Conservation (phyloP, 2,113 vertebrate genomes). For the Rhynchomys soricoides region DNA sequence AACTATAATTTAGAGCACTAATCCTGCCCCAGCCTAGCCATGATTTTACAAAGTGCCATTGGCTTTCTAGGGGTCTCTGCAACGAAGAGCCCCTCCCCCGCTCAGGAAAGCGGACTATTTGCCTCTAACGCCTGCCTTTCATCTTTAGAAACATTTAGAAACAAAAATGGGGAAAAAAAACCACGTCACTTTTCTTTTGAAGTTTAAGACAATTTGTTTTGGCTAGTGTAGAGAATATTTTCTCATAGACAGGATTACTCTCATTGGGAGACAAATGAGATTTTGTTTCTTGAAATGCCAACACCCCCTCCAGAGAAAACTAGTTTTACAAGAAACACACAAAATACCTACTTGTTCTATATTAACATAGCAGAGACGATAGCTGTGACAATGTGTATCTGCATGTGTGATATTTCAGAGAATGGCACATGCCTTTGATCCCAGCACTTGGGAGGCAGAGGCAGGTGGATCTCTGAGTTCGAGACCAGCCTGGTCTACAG, state of each 20-base stretch:
- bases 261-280: constrained; percentile 21
- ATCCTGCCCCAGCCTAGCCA: not conserved
- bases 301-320: not conserved
- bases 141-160: constrained; percentile 62
- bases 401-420: not conserved
- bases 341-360: not conserved
- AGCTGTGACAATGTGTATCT: not conserved
- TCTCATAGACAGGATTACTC: constrained; percentile 39
- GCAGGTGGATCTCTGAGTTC: no score
- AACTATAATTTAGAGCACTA: not conserved
- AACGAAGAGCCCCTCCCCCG: not conserved
- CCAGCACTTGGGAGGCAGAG: no score
- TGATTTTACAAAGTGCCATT: not conserved
- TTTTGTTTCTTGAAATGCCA: constrained; percentile 50
- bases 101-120: constrained; percentile 9
- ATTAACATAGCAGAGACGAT: not conserved
- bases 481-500: no score
- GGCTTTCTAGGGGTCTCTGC: not conserved
- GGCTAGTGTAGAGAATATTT: constrained; percentile 43
- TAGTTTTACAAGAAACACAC: constrained; percentile 44
- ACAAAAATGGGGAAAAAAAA: constrained; percentile 68
- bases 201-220: constrained; percentile 61
- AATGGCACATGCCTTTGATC: no score
- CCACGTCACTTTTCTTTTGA: constrained; percentile 56
- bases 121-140: constrained; percentile 45